Conservation (phyloP, 2,797 vertebrate species). For the Cyclura pinguis region DNA sequence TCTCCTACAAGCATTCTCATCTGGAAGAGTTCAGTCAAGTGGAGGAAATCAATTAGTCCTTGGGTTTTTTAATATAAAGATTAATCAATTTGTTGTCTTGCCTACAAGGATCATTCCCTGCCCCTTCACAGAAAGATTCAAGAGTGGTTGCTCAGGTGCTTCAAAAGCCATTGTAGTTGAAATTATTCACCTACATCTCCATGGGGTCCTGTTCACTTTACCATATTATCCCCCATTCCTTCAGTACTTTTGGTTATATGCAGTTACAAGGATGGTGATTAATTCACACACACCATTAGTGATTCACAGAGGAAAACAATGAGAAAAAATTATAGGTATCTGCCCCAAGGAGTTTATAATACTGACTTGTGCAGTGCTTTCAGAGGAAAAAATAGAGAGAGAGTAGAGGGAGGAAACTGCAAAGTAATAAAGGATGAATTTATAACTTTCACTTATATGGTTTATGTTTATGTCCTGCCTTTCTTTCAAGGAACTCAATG, state of each 20-base stretch:
- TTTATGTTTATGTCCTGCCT: too few species aligned
- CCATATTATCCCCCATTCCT: neutral
- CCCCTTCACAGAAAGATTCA: slow-evolving; percentile 12
- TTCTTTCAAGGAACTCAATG: too few species aligned
- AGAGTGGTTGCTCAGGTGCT: slow-evolving; percentile 53
- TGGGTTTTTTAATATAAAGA: fast-evolving
- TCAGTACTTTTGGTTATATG: neutral
- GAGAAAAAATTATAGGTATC: neutral
- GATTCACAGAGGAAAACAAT: neutral
- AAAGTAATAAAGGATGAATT: neutral
- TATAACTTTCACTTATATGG: neutral
- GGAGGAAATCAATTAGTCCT: neutral
- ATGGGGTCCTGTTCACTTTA: neutral
- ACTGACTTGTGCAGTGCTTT: neutral
- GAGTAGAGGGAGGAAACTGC: neutral
- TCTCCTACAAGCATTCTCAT: slow-evolving; percentile 14
- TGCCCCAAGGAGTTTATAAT: neutral
- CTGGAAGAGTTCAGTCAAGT: slow-evolving; percentile 10
- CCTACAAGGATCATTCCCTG: slow-evolving; percentile 54
- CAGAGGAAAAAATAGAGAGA: too few species aligned
- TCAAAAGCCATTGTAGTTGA: slow-evolving; percentile 9
- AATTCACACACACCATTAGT: neutral
- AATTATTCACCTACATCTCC: slow-evolving; percentile 15
- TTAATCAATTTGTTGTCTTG: slow-evolving; percentile 36
- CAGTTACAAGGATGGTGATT: neutral